Base-by-base conservation (phyloP, 2,797 vertebrate species). In the Sternarchorhynchus goeldii region DNA sequence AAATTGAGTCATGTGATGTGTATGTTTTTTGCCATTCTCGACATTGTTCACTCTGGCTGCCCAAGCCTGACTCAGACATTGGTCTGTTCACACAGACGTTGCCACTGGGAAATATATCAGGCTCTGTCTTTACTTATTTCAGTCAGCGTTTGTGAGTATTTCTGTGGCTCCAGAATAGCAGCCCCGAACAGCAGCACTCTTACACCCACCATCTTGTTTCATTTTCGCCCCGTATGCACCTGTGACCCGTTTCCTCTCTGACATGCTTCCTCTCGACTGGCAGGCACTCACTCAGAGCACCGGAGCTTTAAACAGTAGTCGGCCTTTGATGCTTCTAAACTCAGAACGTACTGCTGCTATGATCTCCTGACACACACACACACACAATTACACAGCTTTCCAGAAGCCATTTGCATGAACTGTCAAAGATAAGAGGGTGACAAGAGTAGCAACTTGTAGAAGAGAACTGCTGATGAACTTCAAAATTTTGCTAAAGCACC, bases 401-500 rank as follows among this genome's bases (percentile, higher is more conserved):
- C 78, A 75, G 76, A 81, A 78, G 81, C 53, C 20, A 79, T 82
- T 77, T 87, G 84, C 86, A 87, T 89, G 80, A 90, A 87, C 88
- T 87, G 88, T 86, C 87, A 86, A 75, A 41, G 39, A 10, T 41
- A 41, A 41, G 70, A 21, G 77, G 60, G 32, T 59, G 65, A 50
- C 29, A 84, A 82, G 10, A 12, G 12, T 71, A 71, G 84, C 85
- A 86, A 83, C 80, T 77, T 87, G 85, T 76, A 86, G 82, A 87
- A 81, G 78, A 72, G 60, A 86, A 71, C 69, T 78, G 82, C 81
- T 81, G 80, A 81, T 83, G 68, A 83, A 87, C 87, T 87, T 85
- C 82, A 62, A 64, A 65, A 71, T 74, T 63, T 68, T 21, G 59
- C 50, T 29, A 64, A 53, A 56, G 4, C 17, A 66, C n/a, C 45